Percentiles rank a stretch among this genome's conserved stretches.
Conservation (phyloP, 1,140 invertebrate species). For the Drosophila arawakana region DNA sequence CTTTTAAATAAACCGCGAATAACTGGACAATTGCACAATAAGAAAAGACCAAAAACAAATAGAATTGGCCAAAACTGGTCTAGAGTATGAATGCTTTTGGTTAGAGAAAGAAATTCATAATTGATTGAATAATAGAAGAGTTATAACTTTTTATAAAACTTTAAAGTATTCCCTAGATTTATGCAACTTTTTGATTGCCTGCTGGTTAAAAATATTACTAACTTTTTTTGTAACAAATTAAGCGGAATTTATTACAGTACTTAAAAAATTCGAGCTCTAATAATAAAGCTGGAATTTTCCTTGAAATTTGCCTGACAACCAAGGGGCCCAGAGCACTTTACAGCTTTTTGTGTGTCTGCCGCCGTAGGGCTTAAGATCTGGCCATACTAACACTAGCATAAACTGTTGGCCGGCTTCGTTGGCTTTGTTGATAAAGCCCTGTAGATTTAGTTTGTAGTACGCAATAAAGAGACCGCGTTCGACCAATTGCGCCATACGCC, state of each 20-base stretch:
- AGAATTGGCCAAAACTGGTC: too few species aligned
- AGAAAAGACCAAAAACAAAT: too few species aligned
- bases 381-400: constrained; percentile 3
- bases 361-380: constrained; percentile 53
- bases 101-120: too few species aligned
- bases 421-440: constrained; percentile 50
- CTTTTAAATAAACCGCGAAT: too few species aligned
- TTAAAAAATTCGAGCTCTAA: background rate
- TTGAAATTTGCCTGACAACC: background rate
- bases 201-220: too few species aligned
- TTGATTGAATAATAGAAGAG: too few species aligned
- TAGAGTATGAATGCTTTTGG: too few species aligned
- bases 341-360: constrained; percentile 46
- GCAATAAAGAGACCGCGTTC: constrained; percentile 63
- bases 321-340: constrained; percentile 37
- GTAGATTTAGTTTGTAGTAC: constrained; percentile 39
- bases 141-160: too few species aligned
- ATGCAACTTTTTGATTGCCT: background rate
- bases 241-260: background rate
- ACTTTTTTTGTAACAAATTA: background rate
- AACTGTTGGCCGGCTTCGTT: constrained; percentile 23
- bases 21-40: too few species aligned
- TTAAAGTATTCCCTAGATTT: too few species aligned
- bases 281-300: background rate
- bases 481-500: constrained; percentile 68